Conservation (phyloP, 92 coral and sea anemone species). For the Paragorgia papillata region DNA sequence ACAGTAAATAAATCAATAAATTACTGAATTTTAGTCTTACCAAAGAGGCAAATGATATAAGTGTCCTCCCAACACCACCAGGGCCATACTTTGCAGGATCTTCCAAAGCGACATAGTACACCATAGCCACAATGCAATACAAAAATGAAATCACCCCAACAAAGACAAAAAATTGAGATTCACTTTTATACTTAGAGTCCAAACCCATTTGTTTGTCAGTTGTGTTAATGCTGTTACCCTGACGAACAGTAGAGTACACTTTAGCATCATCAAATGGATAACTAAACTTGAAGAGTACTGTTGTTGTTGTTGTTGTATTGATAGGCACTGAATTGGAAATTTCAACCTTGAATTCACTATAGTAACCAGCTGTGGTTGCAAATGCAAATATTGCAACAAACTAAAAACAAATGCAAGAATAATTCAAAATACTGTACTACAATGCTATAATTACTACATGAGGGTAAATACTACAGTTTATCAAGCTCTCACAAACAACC, state of each 20-base stretch:
- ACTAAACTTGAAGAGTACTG: conserved; percentile 54
- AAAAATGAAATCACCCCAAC: conserved; percentile 84
- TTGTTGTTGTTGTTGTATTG: neutral
- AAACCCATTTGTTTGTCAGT: neutral
- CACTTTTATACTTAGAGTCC: conserved; percentile 59
- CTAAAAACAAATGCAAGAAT: conserved; percentile 50
- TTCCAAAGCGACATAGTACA: conserved; percentile 74
- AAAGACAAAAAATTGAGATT: conserved; percentile 88
- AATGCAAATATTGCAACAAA: conserved; percentile 91
- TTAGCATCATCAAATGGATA: conserved; percentile 63
- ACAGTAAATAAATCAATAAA: too few relatives aligned
- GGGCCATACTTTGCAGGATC: conserved; percentile 75
- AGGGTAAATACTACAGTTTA: too few relatives aligned
- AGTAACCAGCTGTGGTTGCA: conserved; percentile 88
- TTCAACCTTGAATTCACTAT: conserved; percentile 19
- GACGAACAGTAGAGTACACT: neutral
- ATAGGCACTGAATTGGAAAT: neutral
- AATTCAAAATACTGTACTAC: too few relatives aligned
- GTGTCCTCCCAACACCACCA: conserved; percentile 74
- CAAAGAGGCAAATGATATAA: neutral
- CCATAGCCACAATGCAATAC: conserved; percentile 66
- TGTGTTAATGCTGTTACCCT: neutral
- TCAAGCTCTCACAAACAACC: too few relatives aligned
- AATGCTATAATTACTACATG: too few relatives aligned
- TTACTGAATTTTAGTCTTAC: neutral